Conservation (phyloP, 2,888 invertebrate species). For the Synergus japonicus region DNA sequence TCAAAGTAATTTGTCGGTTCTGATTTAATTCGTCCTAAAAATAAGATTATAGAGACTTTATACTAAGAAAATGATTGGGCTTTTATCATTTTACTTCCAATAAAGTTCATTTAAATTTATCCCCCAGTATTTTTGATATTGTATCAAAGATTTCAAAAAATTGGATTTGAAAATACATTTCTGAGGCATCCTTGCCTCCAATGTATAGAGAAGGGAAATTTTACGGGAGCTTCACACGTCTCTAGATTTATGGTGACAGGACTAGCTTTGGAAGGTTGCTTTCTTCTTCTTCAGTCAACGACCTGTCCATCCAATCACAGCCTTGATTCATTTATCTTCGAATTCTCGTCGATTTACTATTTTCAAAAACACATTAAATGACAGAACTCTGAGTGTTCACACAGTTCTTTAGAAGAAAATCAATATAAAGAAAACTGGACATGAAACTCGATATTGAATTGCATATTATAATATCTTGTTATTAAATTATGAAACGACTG, state of each 20-base stretch:
- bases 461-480: too few species aligned
- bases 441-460: too few species aligned
- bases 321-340: not conserved
- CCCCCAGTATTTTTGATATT: not conserved
- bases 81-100: not conserved
- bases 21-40: not conserved
- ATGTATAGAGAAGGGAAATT: conserved; percentile 58
- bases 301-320: not conserved
- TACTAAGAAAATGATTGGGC: not conserved
- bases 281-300: conserved; percentile 6
- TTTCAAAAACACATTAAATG: not conserved
- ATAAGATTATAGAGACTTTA: not conserved
- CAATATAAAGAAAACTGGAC: not conserved
- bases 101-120: not conserved
- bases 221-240: conserved; percentile 61
- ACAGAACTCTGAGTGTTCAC: not conserved
- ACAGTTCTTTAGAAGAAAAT: not conserved
- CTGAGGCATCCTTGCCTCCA: conserved; percentile 38
- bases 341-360: conserved; percentile 1
- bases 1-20: not conserved
- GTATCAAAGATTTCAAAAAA: not conserved
- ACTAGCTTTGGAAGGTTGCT: conserved; percentile 1
- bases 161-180: not conserved
- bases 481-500: too few species aligned
- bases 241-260: conserved; percentile 60